Conservation (phyloP, 2,888 invertebrate genomes). For the Girardia tigrina region DNA sequence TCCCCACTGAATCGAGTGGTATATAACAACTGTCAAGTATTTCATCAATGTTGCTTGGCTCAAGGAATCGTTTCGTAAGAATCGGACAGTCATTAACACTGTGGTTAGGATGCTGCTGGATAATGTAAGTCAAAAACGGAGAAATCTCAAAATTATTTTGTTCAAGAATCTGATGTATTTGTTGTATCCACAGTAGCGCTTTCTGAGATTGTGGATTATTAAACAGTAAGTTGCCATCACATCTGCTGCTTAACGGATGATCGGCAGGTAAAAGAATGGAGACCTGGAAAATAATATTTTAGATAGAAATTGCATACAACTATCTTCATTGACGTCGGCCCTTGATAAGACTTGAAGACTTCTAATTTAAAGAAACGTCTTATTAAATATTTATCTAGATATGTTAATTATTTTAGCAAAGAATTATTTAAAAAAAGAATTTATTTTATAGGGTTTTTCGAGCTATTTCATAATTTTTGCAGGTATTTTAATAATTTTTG, state of each 20-base stretch:
- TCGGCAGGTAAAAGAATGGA: slow-evolving; percentile 24
- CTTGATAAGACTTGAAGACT: too few relatives aligned
- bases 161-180: not conserved
- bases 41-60: not conserved
- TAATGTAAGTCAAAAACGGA: slow-evolving; percentile 24
- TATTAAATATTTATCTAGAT: too few relatives aligned
- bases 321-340: too few relatives aligned
- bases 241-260: not conserved
- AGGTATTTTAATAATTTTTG: too few relatives aligned
- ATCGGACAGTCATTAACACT: not conserved
- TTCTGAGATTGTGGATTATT: not conserved
- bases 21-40: slow-evolving; percentile 2
- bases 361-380: too few relatives aligned
- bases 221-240: not conserved
- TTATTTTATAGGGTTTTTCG: too few relatives aligned
- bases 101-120: not conserved
- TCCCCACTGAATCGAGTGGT: not conserved
- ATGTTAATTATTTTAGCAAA: too few relatives aligned
- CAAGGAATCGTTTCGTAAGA: not conserved
- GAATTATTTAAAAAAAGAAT: too few relatives aligned
- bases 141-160: not conserved
- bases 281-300: not conserved
- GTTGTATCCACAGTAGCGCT: slow-evolving; percentile 24
- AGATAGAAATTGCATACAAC: too few relatives aligned
- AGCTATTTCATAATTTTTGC: too few relatives aligned